Evolutionary conservation across 2,113 vertebrate species (phyloP), one percentile per base, ranked within the genome.

Genomic region (Piprites chloris): DNA sequence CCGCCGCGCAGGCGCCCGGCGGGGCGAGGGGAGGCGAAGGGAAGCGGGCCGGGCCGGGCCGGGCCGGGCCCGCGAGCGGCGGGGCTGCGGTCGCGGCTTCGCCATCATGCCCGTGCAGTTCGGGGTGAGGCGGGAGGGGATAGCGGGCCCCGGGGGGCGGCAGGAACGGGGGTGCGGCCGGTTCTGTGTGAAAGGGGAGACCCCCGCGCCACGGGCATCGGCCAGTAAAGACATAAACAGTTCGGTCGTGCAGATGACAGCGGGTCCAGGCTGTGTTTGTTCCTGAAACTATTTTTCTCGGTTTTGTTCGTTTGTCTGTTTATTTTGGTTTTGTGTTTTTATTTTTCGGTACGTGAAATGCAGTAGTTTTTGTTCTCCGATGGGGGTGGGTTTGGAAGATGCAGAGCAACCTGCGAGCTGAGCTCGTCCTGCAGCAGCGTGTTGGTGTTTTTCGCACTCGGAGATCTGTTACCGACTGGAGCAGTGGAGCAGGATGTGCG

Each of bases 1-100:
- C 13, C 6, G 20, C 9, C 3, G 6, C 97, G 98, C 97, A 97
- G 95, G 96, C 97, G 97, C 96, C 28, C 22, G 13, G 35, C 5
- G 32, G 7, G 7, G 18, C 6, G 20, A 28, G n/a, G 52, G 6
- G 58, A 52, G 68, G 78, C 23, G 37, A 14, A 18, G 10, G 4
- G 32, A 83, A n/a, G n/a, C n/a, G n/a, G n/a, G 56, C 11, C 23
- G 65, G 82, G 92, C 77, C 22, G 3, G 61, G 46, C 26, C 16
- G 2, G 61, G 50, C 28, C 14, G 18, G 82, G 67, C 50, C 12
- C 27, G 52, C 72, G 12, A 2, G 11, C 14, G 71, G 56, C 17
- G 44, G 47, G 27, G 50, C 44, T 5, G 59, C 4, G 42, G 33
- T 28, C 6, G 42, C 12, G 26, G 4, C 18, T 33, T 1, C 41